Conservation (phyloP, 2,888 invertebrate genomes). For the Arctia plantaginis region DNA sequence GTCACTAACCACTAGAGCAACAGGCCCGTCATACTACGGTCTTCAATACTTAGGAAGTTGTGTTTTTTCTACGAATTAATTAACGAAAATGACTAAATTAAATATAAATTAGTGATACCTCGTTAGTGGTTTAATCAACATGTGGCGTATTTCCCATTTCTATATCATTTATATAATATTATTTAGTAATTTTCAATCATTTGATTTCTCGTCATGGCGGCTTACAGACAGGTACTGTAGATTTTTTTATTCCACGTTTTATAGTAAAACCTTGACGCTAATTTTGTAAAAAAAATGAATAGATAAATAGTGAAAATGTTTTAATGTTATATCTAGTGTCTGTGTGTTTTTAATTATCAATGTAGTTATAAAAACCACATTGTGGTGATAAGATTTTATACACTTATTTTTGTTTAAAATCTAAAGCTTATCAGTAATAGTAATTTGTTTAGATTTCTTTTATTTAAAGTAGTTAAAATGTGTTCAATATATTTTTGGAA, state of each 20-base stretch:
- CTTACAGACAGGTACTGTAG: constrained; percentile 31
- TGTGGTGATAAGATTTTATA: background rate
- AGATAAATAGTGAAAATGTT: background rate
- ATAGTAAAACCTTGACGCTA: background rate
- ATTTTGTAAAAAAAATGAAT: background rate
- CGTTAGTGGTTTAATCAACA: constrained; percentile 14
- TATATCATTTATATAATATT: constrained; percentile 29
- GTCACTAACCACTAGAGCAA: too few species aligned
- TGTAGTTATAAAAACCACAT: background rate
- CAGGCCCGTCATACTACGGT: too few species aligned
- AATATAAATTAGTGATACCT: constrained; percentile 34
- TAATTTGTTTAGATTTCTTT: background rate
- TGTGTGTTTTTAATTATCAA: background rate
- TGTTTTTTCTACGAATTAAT: background rate
- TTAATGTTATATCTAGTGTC: background rate
- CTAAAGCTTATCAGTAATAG: background rate
- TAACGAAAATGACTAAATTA: constrained; percentile 24
- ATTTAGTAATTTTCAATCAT: constrained; percentile 27
- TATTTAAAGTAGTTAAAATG: too few species aligned
- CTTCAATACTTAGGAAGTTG: background rate
- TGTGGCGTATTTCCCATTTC: constrained; percentile 31
- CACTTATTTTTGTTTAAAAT: background rate
- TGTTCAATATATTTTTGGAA: too few species aligned
- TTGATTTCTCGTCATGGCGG: constrained; percentile 36
- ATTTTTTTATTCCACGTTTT: background rate